Conservation (phyloP, 2,113 vertebrate species). For the Loxodonta africana region DNA sequence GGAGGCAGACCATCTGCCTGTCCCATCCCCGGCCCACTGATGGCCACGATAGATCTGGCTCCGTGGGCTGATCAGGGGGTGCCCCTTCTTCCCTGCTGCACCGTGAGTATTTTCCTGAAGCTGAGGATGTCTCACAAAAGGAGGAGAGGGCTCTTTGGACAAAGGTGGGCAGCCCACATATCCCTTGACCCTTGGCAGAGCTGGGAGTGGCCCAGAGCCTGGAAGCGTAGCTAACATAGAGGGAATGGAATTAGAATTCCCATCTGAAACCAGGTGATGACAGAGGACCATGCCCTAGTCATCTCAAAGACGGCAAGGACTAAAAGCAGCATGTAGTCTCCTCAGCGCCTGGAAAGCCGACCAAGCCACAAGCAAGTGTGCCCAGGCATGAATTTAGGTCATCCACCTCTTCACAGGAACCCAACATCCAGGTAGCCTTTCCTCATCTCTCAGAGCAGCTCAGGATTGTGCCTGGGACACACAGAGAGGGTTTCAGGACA, state of each 20-base stretch:
- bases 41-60: neutral
- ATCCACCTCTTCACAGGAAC: neutral
- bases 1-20: neutral
- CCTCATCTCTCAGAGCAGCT: neutral
- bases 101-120: neutral
- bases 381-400: accelerated
- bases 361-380: neutral
- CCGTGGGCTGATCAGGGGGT: neutral
- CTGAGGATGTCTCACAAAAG: neutral
- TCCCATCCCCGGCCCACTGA: neutral
- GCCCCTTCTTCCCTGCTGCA: neutral
- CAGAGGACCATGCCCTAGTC: neutral
- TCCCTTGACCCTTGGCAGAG: neutral
- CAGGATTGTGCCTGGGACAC: neutral
- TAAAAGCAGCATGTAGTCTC: neutral
- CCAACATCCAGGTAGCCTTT: neutral
- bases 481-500: neutral
- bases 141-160: neutral
- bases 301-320: neutral
- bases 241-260: neutral
- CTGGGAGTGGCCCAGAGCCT: neutral
- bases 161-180: neutral
- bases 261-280: conserved; percentile 15
- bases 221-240: neutral
- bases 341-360: neutral